Evolutionary conservation across 2,888 invertebrate genomes (phyloP), one percentile per base, ranked within the genome.

Genomic region (Drosophila limbata): DNA sequence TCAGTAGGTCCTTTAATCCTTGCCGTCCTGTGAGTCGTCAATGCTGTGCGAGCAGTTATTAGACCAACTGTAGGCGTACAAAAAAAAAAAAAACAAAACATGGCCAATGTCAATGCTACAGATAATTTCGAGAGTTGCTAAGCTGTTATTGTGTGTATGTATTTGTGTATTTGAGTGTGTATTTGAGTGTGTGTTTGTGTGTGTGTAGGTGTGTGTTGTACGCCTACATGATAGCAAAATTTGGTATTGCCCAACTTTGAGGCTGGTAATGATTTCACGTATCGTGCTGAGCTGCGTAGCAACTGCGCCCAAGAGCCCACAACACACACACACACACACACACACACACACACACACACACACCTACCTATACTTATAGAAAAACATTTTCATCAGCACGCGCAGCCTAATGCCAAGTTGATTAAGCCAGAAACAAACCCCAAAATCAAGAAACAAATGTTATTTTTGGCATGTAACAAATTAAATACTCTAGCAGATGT

Each of bases 261-360:
- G 69, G 31, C 59, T 62, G 57, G 42, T 74, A 74, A 76, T 76
- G 65, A 76, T 69, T 76, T 74, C 79, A 79, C 76, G 79, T 76
- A 64, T 65, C 55, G 15, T 55, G 47, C 28, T 31, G 21, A 47
- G 47, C 48, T 61, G 78, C 45, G 44, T 53, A 53, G 50, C 50
- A 66, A 77, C 48, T 55, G 50, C 39, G 56, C 21, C 57, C 37
- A n/a, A 62, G 40, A 37, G 9, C 50, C 13, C 5, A 42, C 1
- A 52, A 31, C 4, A 47, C 21, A 52, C 3, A 39, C 37, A 44
- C 3, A 17, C 17, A 25, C 13, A 60, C 33, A 66, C 6, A 39
- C 15, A 42, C 8, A 47, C 25, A 59, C 13, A 19, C n/a, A 40
- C 13, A 52, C 21, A 59, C 6, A 33, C 25, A 42, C 31, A 45